phyloP scores from a whole-genome alignment of 2,113 vertebrate species.

The Rhabdornis inornatus region DNA sequence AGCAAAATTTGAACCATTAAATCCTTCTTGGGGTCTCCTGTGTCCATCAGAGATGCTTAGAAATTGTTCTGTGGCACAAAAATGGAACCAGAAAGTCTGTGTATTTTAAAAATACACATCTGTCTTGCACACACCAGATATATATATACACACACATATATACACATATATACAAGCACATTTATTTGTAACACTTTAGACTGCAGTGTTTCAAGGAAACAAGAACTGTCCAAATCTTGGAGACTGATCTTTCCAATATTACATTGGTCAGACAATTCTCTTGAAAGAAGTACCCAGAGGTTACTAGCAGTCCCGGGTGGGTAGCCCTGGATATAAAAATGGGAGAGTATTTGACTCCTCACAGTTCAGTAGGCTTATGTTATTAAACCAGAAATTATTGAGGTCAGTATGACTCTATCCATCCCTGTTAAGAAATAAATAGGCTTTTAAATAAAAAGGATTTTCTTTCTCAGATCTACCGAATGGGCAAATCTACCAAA shows the following conservation, averaged over 20 bases:
- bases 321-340: neutral
- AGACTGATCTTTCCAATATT: neutral
- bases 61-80: neutral
- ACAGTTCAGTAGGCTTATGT: neutral
- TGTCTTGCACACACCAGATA: neutral
- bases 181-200: neutral
- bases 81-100: neutral
- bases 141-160: neutral
- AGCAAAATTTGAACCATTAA: neutral
- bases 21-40: neutral
- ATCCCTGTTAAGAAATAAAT: neutral
- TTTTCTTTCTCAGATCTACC: neutral
- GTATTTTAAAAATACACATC: neutral
- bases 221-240: neutral
- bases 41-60: neutral
- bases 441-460: neutral
- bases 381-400: neutral
- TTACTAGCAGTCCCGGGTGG: neutral
- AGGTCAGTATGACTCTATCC: neutral
- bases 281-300: neutral
- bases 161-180: fast-evolving
- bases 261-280: neutral
- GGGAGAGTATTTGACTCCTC: neutral
- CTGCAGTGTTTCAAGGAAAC: neutral
- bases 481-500: fast-evolving